These are phyloP conservation scores for Sylvicola cinctus DNA, from an alignment of 2,888 invertebrate genomes.

Conservation along the genomic window DNA sequence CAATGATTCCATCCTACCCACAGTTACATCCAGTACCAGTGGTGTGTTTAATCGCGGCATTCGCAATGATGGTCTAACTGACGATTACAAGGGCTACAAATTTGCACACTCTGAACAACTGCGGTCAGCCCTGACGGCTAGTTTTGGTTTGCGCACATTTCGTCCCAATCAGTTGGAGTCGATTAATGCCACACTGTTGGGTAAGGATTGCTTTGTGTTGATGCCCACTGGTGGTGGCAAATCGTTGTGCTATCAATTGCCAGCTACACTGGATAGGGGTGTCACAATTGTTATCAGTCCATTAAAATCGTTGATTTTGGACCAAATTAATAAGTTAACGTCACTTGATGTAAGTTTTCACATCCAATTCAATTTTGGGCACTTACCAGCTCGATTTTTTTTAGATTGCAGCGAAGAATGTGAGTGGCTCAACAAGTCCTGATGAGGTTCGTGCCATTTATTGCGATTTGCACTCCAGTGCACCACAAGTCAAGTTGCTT, in stretches of 20 bases:
- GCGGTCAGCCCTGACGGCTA: conserved; percentile 47
- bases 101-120: conserved; percentile 50
- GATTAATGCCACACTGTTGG: conserved; percentile 73
- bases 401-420: conserved; percentile 67
- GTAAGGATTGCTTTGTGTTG: conserved; percentile 81
- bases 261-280: conserved; percentile 65
- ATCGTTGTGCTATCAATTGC: conserved; percentile 80
- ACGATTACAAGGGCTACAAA: conserved; percentile 50
- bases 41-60: conserved; percentile 32
- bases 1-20: too few relatives aligned
- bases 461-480: conserved; percentile 44
- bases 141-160: conserved; percentile 75
- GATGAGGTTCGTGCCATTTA: conserved; percentile 47
- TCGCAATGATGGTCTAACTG: conserved; percentile 46
- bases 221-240: conserved; percentile 99
- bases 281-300: conserved; percentile 92
- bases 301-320: conserved; percentile 79
- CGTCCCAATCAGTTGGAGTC: conserved; percentile 87
- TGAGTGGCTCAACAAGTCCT: conserved; percentile 53
- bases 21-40: background rate
- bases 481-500: conserved; percentile 58
- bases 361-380: too few relatives aligned
- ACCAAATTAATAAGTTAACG: conserved; percentile 83
- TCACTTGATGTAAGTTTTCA: conserved; percentile 60
- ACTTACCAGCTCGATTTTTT: background rate